Evolutionary conservation across 1,140 invertebrate species (phyloP).

Genomic region (Anadara kagoshimensis): DNA sequence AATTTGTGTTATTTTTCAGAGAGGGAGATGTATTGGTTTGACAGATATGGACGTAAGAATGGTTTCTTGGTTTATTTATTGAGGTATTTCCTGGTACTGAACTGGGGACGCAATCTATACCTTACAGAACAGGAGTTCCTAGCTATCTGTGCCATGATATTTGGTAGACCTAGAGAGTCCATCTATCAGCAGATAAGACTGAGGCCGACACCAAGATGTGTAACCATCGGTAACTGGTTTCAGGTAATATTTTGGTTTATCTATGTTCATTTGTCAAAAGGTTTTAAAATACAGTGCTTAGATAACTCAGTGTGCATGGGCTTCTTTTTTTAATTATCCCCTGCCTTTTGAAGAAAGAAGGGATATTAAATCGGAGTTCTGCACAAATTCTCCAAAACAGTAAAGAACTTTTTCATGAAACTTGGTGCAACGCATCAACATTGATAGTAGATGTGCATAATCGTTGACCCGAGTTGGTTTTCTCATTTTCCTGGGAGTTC

Average conservation of each 20-base stretch:
- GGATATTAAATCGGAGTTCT: no score
- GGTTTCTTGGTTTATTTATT: conserved; percentile 66
- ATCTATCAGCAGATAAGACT: conserved; percentile 53
- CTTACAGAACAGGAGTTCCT: conserved; percentile 65
- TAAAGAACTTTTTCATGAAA: no score
- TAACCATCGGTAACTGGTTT: conserved; percentile 66
- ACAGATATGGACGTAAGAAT: conserved; percentile 62
- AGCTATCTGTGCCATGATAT: conserved; percentile 54
- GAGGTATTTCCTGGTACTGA: conserved; percentile 67
- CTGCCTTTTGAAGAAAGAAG: no score
- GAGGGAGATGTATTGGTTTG: conserved; percentile 52
- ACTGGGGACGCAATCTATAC: conserved; percentile 62
- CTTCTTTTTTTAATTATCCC: no score
- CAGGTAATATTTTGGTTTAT: conserved; percentile 41
- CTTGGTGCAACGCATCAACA: no score
- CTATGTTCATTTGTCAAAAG: no score
- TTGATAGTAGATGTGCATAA: no score
- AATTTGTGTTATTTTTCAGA: neutral
- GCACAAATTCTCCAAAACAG: no score
- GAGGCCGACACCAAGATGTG: conserved; percentile 57
- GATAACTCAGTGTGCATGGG: no score
- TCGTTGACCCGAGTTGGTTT: no score
- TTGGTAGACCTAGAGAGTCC: conserved; percentile 37
- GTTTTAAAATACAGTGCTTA: no score
- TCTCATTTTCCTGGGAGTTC: no score